Percentiles rank a stretch among this genome's conserved stretches.
Conservation (phyloP, 2,888 invertebrate genomes). For the Hyppa rectilinea region DNA sequence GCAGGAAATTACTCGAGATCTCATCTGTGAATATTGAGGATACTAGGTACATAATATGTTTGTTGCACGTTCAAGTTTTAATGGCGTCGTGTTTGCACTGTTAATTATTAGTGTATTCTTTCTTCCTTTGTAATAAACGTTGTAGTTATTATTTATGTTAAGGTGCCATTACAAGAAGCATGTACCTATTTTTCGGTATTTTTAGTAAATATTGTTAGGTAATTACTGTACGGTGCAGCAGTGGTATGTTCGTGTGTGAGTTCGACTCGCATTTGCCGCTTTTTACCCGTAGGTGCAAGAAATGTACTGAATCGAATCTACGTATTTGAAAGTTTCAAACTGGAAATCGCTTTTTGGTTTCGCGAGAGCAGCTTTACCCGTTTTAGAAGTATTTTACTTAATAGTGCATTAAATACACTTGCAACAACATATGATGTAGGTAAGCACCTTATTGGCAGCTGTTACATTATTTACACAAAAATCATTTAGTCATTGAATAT, state of each 20-base stretch:
- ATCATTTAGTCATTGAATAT: not conserved
- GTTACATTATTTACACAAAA: not conserved
- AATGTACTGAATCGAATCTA: not conserved
- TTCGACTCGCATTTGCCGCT: too few species aligned
- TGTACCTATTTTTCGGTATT: too few species aligned
- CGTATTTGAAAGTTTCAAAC: conserved; percentile 3
- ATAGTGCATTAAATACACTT: not conserved
- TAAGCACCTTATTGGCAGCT: not conserved
- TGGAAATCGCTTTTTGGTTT: not conserved
- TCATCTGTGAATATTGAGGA: conserved; percentile 26
- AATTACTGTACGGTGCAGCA: too few species aligned
- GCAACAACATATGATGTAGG: not conserved
- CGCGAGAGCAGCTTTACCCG: not conserved
- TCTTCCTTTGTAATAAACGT: not conserved
- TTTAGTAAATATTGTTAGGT: too few species aligned
- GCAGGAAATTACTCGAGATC: conserved; percentile 17
- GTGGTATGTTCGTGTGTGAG: too few species aligned
- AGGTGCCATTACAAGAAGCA: too few species aligned
- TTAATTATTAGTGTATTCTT: not conserved
- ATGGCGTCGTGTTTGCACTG: not conserved
- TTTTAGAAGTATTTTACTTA: not conserved
- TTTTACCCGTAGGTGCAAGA: not conserved
- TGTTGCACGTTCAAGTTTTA: not conserved
- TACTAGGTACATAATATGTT: not conserved
- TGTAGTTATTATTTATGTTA: too few species aligned